Evolutionary conservation across 2,113 vertebrate genomes (phyloP).

Genomic region (Helogale parvula): DNA sequence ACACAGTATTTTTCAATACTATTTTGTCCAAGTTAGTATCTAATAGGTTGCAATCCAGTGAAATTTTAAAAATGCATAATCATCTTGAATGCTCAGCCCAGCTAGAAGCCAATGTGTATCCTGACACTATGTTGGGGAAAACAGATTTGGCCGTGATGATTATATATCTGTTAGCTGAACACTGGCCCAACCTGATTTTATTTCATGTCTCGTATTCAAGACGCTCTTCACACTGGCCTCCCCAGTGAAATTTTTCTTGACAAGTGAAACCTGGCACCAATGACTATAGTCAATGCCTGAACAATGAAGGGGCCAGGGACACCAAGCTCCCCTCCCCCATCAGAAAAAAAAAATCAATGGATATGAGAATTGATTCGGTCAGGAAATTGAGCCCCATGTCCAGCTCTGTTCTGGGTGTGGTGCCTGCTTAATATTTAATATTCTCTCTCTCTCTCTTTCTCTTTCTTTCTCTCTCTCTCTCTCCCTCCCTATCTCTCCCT

Average conservation of each 20-base stretch:
- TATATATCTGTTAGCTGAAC: background rate
- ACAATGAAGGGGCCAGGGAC: background rate
- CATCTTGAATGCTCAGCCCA: slow-evolving; percentile 22
- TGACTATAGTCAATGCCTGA: background rate
- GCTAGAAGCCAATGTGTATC: background rate
- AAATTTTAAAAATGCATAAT: slow-evolving; percentile 43
- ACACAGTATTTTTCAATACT: slow-evolving; percentile 55
- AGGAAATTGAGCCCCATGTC: too few species aligned
- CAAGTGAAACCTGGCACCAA: background rate
- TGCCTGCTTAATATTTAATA: too few species aligned
- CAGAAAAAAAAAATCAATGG: too few species aligned
- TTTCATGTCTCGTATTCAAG: background rate
- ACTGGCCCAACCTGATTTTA: background rate
- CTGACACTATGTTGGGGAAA: background rate
- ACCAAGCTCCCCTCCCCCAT: accelerated
- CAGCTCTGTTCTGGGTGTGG: too few species aligned
- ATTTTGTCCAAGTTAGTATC: slow-evolving; percentile 55
- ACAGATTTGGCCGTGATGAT: background rate
- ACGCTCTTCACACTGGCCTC: background rate
- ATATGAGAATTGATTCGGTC: too few species aligned
- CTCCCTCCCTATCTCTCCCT: too few species aligned
- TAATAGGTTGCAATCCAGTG: slow-evolving; percentile 53
- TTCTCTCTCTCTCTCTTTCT: too few species aligned
- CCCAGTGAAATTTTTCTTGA: background rate
- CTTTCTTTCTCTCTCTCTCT: too few species aligned